Conservation (phyloP, 2,888 invertebrate genomes). For the Andrena hattorfiana region DNA sequence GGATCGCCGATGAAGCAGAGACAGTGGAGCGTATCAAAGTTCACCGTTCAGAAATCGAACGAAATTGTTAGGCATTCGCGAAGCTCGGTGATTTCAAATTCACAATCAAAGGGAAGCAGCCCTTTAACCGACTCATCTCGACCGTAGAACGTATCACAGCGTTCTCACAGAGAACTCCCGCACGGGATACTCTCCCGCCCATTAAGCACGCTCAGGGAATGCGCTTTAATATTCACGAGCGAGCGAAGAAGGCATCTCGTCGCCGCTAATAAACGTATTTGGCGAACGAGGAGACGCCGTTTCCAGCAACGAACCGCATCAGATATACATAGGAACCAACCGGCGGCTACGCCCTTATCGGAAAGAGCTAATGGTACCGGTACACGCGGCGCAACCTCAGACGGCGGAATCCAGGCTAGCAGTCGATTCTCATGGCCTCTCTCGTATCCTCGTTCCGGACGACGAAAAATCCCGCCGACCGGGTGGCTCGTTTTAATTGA, state of each 20-base stretch:
- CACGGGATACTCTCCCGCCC: neutral
- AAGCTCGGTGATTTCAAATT: neutral
- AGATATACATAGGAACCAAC: constrained; percentile 68
- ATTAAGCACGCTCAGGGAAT: constrained; percentile 21
- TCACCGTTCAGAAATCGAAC: neutral
- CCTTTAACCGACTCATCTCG: neutral
- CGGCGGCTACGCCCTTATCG: constrained; percentile 77
- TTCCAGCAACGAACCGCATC: constrained; percentile 65
- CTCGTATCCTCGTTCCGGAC: constrained; percentile 72
- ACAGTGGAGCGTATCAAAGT: neutral
- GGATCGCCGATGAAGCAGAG: neutral
- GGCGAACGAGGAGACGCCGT: constrained; percentile 53
- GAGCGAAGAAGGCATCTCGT: constrained; percentile 31
- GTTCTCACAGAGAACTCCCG: neutral
- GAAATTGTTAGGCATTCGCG: neutral
- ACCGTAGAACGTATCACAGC: neutral
- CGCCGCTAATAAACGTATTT: constrained; percentile 57
- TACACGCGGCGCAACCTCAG: constrained; percentile 62
- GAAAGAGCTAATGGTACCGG: constrained; percentile 68
- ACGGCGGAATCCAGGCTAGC: constrained; percentile 76
- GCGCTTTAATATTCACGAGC: constrained; percentile 26
- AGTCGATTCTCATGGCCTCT: constrained; percentile 78
- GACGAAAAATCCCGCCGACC: constrained; percentile 71
- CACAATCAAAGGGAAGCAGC: neutral
- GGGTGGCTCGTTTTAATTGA: constrained; percentile 63